Percentiles rank a stretch among this genome's conserved stretches.
Conservation (phyloP, 2,888 invertebrate species). For the Acronicta psi region DNA sequence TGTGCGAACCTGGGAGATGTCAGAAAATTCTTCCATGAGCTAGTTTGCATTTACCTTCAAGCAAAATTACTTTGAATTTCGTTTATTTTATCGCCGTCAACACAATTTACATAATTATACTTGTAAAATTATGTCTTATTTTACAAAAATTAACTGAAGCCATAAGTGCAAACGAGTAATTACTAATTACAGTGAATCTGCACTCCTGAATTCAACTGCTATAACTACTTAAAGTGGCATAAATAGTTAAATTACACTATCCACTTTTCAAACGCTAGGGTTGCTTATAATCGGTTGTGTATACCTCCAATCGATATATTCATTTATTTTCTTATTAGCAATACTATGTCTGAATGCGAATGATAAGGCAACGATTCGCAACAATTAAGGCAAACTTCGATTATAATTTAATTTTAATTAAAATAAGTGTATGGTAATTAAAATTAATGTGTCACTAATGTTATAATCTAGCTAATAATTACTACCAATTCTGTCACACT, state of each 20-base stretch:
- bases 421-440: conserved; percentile 37
- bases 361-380: conserved; percentile 20
- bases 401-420: conserved; percentile 42
- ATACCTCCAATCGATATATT: background rate
- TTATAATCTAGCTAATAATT: background rate
- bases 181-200: no score
- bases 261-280: conserved; percentile 5
- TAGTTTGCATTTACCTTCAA: no score
- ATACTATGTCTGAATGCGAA: conserved; percentile 16
- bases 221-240: background rate
- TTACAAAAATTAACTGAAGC: no score
- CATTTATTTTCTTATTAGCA: background rate
- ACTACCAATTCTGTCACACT: background rate
- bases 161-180: no score
- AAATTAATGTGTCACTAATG: background rate
- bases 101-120: no score
- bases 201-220: no score
- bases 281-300: background rate
- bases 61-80: no score
- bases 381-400: conserved; percentile 43
- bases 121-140: no score
- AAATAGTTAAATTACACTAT: conserved; percentile 8
- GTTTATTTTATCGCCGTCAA: no score
- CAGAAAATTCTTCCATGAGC: no score
- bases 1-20: no score